A percentile compares a stretch with the other conserved stretches of the same genome.
Evolutionary conservation across 2,797 vertebrate genomes (phyloP).

Genomic region (Acanthurus leucopareius): DNA sequence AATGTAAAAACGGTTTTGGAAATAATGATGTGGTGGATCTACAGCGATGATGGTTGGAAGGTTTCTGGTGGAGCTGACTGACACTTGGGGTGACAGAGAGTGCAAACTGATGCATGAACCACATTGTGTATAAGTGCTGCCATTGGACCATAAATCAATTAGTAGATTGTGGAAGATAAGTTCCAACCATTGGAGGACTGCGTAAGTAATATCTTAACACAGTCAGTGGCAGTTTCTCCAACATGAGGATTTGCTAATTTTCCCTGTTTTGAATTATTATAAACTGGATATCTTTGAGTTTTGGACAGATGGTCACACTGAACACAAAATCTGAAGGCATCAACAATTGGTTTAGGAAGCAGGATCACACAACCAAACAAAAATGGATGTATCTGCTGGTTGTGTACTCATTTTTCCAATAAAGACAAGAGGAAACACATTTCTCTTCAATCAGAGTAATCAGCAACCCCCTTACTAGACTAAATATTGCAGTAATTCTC

Average conservation of each 20-base stretch:
- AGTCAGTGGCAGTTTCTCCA: no score
- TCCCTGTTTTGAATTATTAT: background rate
- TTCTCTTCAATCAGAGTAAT: background rate
- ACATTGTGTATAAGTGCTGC: background rate
- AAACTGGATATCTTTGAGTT: background rate
- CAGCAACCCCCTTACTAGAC: background rate
- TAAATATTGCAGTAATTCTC: background rate
- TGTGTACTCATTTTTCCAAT: background rate
- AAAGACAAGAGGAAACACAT: background rate
- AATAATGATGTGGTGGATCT: conserved; percentile 69
- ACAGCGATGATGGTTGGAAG: conserved; percentile 38
- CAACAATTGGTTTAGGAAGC: background rate
- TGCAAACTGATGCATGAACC: conserved; percentile 21
- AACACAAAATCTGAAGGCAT: background rate
- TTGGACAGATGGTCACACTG: background rate
- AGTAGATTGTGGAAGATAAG: background rate
- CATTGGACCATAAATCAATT: background rate
- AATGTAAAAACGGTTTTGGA: conserved; percentile 69
- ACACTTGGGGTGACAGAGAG: conserved; percentile 50
- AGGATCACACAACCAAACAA: background rate
- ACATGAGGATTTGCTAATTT: background rate
- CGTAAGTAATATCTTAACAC: no score
- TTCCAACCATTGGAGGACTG: no score
- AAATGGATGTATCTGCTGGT: background rate
- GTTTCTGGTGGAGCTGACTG: conserved; percentile 45